Base-by-base conservation (phyloP, 2,797 vertebrate genomes). In the Melanotaenia boesemani region DNA sequence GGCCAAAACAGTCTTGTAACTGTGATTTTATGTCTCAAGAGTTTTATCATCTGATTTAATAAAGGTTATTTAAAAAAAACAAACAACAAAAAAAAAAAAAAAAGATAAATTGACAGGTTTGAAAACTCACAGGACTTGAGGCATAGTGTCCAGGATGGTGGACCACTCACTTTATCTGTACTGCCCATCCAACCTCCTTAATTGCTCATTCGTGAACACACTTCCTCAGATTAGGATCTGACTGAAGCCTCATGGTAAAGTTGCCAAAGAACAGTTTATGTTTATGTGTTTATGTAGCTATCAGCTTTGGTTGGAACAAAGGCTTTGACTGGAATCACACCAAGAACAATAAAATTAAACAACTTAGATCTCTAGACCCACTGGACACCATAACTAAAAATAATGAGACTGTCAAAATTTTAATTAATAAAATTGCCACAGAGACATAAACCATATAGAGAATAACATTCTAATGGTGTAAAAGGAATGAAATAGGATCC, bases 291-390 rank as follows among this genome's bases (percentile, higher is more conserved):
- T n/a, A 32, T 57, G 20, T 30, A 32, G 41, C 9, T 18, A 55
- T 60, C 61, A 50, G 28, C 11, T 58, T 75, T n/a, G 12, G 63
- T 11, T 12, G 15, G 22, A 64, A 26, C 22, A 64, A 41, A 1
- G 4, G 37, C 28, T 76, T 32, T 60, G 37, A 30, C 58, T 76
- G 32, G 13, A 76, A 62, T 82, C 24, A 79, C 26, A 79, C 6
- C 26, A 26, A 62, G 44, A 22, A 57, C 11, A 15, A 28, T 50
- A 67, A 63, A 72, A 80, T 72, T 72, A 78, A 80, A 83, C 6
- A 4, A 59, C 41, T 34, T 65, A 44, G 6, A 70, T 28, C 34
- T 67, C 16, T 50, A 26, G 64, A 10, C 30, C 41, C 22, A 36
- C 4, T 30, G 60, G 46, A 77, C 28, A 63, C 11, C 54, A 60